A percentile compares a stretch with the other conserved stretches of the same genome.
Evolutionary conservation across 2,888 invertebrate genomes (phyloP).

Genomic region (Drosophila gaucha): DNA sequence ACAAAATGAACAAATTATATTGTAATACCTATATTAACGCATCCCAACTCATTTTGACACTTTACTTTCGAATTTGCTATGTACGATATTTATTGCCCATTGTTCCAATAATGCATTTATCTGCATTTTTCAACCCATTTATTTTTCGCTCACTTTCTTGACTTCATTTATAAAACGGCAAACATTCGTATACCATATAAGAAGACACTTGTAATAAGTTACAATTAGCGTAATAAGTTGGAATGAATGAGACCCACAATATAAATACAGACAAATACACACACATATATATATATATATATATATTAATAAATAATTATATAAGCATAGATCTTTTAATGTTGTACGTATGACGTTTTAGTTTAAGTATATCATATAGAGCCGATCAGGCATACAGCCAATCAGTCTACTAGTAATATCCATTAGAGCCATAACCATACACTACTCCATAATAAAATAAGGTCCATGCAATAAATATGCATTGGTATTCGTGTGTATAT

Average conservation of each 20-base stretch:
- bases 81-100: slow-evolving; percentile 53
- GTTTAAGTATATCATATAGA: slow-evolving; percentile 32
- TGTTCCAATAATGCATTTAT: slow-evolving; percentile 11
- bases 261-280: slow-evolving; percentile 24
- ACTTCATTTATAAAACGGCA: slow-evolving; percentile 43
- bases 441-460: slow-evolving; percentile 25
- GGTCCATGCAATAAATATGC: slow-evolving; percentile 8
- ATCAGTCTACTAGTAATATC: slow-evolving; percentile 51
- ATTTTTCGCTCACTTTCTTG: slow-evolving; percentile 2
- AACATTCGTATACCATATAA: slow-evolving; percentile 69
- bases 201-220: slow-evolving; percentile 72
- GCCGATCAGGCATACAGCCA: slow-evolving; percentile 49
- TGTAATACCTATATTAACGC: slow-evolving; percentile 27
- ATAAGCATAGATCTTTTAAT: slow-evolving; percentile 50
- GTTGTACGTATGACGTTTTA: slow-evolving; percentile 72
- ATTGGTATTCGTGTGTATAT: slow-evolving; percentile 29
- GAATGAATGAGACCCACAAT: slow-evolving; percentile 37
- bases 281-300: slow-evolving; percentile 21
- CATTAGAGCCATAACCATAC: slow-evolving; percentile 35
- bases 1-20: slow-evolving; percentile 65
- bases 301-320: slow-evolving; percentile 23
- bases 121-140: slow-evolving; percentile 17
- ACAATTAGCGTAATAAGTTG: slow-evolving; percentile 45
- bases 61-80: slow-evolving; percentile 52
- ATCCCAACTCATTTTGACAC: slow-evolving; percentile 38